Percentiles rank a stretch among this genome's conserved stretches.
phyloP scores from a whole-genome alignment of 2,113 vertebrate genomes.

The Archocentrus centrarchus region DNA sequence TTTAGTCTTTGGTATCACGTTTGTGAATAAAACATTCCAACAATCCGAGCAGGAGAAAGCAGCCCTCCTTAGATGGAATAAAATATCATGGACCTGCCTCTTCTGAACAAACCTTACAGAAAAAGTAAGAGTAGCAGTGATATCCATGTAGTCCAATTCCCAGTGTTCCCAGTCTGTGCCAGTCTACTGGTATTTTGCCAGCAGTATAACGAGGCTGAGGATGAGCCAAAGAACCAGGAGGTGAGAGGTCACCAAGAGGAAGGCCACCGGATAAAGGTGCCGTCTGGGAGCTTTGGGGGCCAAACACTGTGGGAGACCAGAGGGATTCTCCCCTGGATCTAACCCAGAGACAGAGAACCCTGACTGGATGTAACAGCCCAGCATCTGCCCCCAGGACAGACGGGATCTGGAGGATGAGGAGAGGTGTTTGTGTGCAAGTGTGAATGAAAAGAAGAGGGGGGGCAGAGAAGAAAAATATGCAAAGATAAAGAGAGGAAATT shows the following conservation, averaged over 20 bases:
- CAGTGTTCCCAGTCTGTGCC: conserved; percentile 28
- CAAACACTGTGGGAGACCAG: conserved; percentile 8
- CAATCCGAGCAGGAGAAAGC: background rate
- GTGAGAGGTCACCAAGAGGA: conserved; percentile 97
- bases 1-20: background rate
- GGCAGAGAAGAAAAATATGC: background rate
- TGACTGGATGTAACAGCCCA: conserved; percentile 58
- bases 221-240: conserved; percentile 98
- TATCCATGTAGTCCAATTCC: background rate
- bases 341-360: conserved; percentile 26
- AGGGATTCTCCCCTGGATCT: background rate
- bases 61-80: background rate
- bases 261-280: conserved; percentile 95
- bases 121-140: background rate
- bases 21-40: background rate
- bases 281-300: conserved; percentile 69
- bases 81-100: background rate
- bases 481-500: background rate
- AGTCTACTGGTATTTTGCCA: conserved; percentile 92
- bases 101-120: background rate
- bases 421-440: background rate
- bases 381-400: conserved; percentile 70
- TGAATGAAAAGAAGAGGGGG: background rate
- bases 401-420: conserved; percentile 54
- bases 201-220: conserved; percentile 93